phyloP scores from a whole-genome alignment of 2,113 vertebrate genomes.

The Hiodon alosoides region DNA sequence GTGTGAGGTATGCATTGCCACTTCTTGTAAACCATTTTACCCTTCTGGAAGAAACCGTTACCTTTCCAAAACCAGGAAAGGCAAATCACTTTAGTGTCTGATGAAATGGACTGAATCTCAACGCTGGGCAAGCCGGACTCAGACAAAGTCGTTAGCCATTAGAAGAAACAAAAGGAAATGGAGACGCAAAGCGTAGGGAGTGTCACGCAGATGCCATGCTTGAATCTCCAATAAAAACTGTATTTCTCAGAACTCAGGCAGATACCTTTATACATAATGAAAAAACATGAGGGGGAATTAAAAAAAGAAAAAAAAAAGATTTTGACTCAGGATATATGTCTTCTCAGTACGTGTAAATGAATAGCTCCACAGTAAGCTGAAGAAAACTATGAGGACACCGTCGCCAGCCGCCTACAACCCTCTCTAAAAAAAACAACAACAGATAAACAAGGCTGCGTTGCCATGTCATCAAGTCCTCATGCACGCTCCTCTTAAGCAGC shows the following conservation, averaged over 20 bases:
- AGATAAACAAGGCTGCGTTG: constrained; percentile 37
- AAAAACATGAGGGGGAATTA: no score
- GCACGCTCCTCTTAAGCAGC: neutral
- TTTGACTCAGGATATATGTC: no score
- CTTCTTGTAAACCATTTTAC: constrained; percentile 14
- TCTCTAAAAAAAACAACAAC: constrained; percentile 46
- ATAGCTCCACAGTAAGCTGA: constrained; percentile 5
- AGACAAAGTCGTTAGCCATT: no score
- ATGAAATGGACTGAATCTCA: neutral
- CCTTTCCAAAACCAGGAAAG: constrained; percentile 18
- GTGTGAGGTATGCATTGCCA: constrained; percentile 18
- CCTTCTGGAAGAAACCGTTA: constrained; percentile 5
- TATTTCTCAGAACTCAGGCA: no score
- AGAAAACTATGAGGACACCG: constrained; percentile 3
- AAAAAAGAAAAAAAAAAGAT: neutral
- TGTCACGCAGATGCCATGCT: no score
- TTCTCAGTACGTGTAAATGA: constrained; percentile 2
- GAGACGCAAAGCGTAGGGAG: no score
- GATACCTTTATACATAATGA: no score
- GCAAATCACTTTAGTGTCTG: constrained; percentile 18
- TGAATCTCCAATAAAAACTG: no score
- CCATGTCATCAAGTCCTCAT: constrained; percentile 53
- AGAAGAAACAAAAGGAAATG: no score
- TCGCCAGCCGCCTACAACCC: constrained; percentile 27
- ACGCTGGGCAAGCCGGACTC: no score